Conservation (phyloP, 2,113 vertebrate genomes). For the Antennarius striatus region DNA sequence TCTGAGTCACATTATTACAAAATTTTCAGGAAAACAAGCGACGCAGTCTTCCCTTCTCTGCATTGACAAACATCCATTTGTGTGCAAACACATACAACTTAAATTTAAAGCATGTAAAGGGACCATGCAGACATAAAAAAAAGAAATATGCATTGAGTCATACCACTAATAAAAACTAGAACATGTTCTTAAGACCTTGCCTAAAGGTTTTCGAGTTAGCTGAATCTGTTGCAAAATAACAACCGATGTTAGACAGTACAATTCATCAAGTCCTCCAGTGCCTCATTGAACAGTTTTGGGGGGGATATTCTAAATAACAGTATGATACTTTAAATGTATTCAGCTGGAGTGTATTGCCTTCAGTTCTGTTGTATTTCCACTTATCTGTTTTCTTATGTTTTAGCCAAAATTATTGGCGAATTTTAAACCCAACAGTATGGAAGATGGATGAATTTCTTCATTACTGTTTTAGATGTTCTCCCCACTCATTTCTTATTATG, state of each 20-base stretch:
- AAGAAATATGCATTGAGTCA: background rate
- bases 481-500: too few species aligned
- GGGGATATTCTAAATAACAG: too few species aligned
- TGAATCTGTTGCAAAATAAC: slow-evolving; percentile 34
- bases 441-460: background rate
- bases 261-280: slow-evolving; percentile 29
- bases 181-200: slow-evolving; percentile 11
- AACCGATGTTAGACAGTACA: slow-evolving; percentile 35
- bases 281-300: slow-evolving; percentile 4
- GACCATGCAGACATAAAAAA: too few species aligned
- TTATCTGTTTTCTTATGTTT: too few species aligned
- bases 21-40: slow-evolving; percentile 55
- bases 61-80: slow-evolving; percentile 21
- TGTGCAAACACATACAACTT: slow-evolving; percentile 12
- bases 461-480: background rate
- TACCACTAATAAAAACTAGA: slow-evolving; percentile 12
- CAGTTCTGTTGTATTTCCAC: too few species aligned
- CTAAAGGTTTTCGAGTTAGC: slow-evolving; percentile 9
- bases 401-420: too few species aligned
- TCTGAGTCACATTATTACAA: slow-evolving; percentile 65
- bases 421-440: background rate
- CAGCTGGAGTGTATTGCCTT: too few species aligned
- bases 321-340: too few species aligned
- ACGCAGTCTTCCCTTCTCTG: slow-evolving; percentile 34
- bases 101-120: background rate